Conservation (phyloP, 2,888 invertebrate genomes). For the Digitonthophagus gazella region DNA sequence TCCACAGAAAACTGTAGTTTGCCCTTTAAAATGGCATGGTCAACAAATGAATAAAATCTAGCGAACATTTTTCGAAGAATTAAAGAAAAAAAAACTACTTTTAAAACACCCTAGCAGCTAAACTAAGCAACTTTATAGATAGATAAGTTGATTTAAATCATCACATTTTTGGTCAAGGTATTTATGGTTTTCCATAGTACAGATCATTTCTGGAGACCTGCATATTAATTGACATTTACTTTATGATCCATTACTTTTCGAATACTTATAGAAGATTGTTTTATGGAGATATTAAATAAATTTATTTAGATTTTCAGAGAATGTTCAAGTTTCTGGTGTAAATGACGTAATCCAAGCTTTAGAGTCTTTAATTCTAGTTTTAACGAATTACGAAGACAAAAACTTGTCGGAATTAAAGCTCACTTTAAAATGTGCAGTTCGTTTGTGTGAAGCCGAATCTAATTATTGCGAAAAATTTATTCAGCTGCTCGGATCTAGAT, state of each 20-base stretch:
- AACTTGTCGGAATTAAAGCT: constrained; percentile 62
- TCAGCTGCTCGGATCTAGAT: constrained; percentile 60
- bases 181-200: too few species aligned
- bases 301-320: constrained; percentile 62
- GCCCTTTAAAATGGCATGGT: too few species aligned
- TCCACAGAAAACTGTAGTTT: too few species aligned
- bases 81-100: too few species aligned
- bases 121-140: too few species aligned
- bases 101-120: too few species aligned
- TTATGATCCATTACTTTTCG: neutral
- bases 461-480: constrained; percentile 66
- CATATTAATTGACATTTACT: neutral
- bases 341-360: constrained; percentile 65
- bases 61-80: too few species aligned
- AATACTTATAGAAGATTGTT: neutral
- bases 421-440: constrained; percentile 71
- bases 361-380: constrained; percentile 63
- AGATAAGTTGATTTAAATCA: too few species aligned
- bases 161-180: too few species aligned
- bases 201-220: too few species aligned
- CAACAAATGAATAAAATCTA: too few species aligned
- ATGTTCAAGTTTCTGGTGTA: constrained; percentile 61
- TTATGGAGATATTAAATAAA: neutral
- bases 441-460: constrained; percentile 63
- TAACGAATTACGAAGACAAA: constrained; percentile 53